phyloP scores from a whole-genome alignment of 2,888 invertebrate species.

The Matsumyia berberina region DNA sequence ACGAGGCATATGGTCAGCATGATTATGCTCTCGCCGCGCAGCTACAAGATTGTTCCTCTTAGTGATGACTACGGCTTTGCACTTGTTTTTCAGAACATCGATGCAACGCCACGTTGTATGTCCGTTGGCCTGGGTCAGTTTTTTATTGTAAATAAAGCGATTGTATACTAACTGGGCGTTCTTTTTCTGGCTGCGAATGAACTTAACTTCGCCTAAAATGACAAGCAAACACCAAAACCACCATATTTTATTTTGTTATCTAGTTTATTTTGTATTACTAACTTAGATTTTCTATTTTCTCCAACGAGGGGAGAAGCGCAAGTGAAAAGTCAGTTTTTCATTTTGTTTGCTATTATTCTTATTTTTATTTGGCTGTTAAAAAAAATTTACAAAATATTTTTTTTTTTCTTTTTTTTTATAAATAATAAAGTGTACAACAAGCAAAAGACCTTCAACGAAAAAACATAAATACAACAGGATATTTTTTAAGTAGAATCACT shows the following conservation, averaged over 20 bases:
- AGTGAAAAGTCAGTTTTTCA: slow-evolving; percentile 59
- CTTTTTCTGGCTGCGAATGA: slow-evolving; percentile 85
- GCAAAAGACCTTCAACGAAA: slow-evolving; percentile 24
- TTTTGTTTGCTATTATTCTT: slow-evolving; percentile 34
- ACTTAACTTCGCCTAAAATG: slow-evolving; percentile 80
- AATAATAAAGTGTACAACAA: slow-evolving; percentile 12
- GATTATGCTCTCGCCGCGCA: slow-evolving; percentile 82
- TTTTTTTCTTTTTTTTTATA: background rate
- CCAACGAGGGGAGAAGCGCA: slow-evolving; percentile 19
- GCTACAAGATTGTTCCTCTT: slow-evolving; percentile 81
- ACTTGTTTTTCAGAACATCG: slow-evolving; percentile 83
- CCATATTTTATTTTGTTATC: slow-evolving; percentile 56
- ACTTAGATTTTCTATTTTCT: slow-evolving; percentile 26
- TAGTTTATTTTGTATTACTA: slow-evolving; percentile 36
- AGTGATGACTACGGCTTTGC: slow-evolving; percentile 84
- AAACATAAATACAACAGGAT: background rate
- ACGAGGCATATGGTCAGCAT: slow-evolving; percentile 81
- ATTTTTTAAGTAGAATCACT: background rate
- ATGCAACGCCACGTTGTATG: slow-evolving; percentile 84
- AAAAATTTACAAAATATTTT: slow-evolving; percentile 23
- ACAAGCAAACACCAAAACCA: slow-evolving; percentile 61
- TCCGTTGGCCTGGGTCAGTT: slow-evolving; percentile 84
- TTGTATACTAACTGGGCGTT: slow-evolving; percentile 84
- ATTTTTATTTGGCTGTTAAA: slow-evolving; percentile 31
- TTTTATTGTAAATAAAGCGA: slow-evolving; percentile 84